Conservation (phyloP, 2,113 vertebrate species). For the Hassar affinis region DNA sequence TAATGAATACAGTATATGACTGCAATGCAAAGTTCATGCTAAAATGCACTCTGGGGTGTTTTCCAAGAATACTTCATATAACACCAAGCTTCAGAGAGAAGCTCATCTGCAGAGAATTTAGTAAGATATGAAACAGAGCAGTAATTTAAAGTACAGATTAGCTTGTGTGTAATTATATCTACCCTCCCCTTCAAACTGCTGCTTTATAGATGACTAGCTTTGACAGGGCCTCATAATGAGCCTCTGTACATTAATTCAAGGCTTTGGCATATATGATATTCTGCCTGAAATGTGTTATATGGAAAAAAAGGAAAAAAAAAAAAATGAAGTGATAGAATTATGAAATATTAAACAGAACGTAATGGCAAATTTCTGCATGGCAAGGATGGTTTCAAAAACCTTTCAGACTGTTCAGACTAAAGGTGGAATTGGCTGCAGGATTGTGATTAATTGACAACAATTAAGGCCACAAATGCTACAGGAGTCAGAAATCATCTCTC, state of each 20-base stretch:
- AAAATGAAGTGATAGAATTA: conserved; percentile 42
- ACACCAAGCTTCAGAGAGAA: neutral
- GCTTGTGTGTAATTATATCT: conserved; percentile 29
- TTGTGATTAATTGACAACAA: conserved; percentile 50
- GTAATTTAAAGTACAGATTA: conserved; percentile 51
- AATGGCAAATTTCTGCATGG: conserved; percentile 39
- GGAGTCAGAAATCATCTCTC: conserved; percentile 45
- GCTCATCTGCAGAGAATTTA: neutral
- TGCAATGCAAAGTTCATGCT: neutral
- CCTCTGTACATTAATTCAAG: conserved; percentile 50
- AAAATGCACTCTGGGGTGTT: conserved; percentile 1
- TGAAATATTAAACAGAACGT: conserved; percentile 53
- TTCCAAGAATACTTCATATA: neutral
- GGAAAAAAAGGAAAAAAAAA: neutral
- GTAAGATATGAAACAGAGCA: conserved; percentile 39
- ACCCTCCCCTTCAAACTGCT: conserved; percentile 8
- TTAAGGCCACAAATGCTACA: conserved; percentile 43
- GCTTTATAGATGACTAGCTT: conserved; percentile 40
- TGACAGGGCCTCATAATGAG: conserved; percentile 50
- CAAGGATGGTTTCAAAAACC: conserved; percentile 19
- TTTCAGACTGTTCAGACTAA: conserved; percentile 30
- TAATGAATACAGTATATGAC: neutral
- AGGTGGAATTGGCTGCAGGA: conserved; percentile 23
- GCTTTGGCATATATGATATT: conserved; percentile 45
- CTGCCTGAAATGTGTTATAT: conserved; percentile 42